These are phyloP conservation scores for Bellardia bayeri DNA, from an alignment of 2,888 invertebrate genomes.

Conservation along the genomic window DNA sequence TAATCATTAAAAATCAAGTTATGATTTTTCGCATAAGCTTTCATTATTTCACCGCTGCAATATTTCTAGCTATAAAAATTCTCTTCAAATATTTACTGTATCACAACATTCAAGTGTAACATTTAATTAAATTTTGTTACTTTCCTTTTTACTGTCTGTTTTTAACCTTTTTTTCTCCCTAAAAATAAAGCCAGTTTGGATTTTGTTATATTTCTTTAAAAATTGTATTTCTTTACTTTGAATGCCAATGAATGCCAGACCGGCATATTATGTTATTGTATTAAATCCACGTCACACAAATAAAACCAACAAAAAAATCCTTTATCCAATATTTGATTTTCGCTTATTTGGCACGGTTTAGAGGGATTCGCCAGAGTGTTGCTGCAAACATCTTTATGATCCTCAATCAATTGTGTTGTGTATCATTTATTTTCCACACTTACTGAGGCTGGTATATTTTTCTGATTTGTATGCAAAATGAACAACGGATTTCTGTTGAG, in stretches of 20 bases:
- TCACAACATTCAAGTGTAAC: too few relatives aligned
- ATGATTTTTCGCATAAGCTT: too few relatives aligned
- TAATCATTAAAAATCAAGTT: too few relatives aligned
- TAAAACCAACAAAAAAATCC: neutral
- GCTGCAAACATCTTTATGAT: slow-evolving; percentile 16
- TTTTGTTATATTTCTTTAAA: neutral
- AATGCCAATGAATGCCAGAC: neutral
- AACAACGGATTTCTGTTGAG: neutral
- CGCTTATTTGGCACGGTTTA: neutral
- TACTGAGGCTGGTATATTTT: slow-evolving; percentile 11
- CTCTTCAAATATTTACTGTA: too few relatives aligned
- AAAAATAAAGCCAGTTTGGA: neutral
- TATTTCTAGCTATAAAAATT: too few relatives aligned
- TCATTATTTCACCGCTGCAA: too few relatives aligned
- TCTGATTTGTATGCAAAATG: slow-evolving; percentile 35
- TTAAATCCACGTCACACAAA: neutral
- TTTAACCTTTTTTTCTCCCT: neutral
- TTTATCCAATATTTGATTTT: neutral
- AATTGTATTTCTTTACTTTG: too few relatives aligned
- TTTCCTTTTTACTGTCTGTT: too few relatives aligned
- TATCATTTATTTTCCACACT: slow-evolving; percentile 45
- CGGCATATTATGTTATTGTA: neutral
- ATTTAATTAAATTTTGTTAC: too few relatives aligned
- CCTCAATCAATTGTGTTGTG: slow-evolving; percentile 45
- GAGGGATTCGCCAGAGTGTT: neutral